Conservation (phyloP, 1,140 invertebrate species). For the Halictus rubicundus region DNA sequence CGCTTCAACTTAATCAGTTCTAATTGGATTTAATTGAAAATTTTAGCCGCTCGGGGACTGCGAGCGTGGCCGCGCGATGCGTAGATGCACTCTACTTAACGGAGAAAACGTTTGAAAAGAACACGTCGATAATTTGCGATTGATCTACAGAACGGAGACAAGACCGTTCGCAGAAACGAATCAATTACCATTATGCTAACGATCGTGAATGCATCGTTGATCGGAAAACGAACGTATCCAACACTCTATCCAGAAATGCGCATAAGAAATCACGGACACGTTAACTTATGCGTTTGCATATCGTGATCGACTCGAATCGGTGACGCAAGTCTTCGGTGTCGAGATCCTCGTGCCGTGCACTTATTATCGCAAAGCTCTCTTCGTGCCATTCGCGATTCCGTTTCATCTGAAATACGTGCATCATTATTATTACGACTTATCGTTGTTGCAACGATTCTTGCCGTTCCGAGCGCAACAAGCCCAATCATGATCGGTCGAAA, state of each 20-base stretch:
- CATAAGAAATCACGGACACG: background rate
- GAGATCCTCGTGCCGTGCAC: background rate
- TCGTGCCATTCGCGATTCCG: no score
- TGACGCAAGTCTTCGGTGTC: background rate
- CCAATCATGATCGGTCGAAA: no score
- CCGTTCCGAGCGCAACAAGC: no score
- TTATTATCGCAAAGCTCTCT: background rate
- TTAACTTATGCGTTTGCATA: background rate
- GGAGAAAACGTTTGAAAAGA: background rate
- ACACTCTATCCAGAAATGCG: background rate
- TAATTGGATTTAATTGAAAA: slow-evolving; percentile 66
- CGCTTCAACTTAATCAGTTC: slow-evolving; percentile 45
- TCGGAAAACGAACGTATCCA: background rate
- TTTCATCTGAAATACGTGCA: no score
- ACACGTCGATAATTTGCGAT: background rate
- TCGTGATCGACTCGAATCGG: background rate
- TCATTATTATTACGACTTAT: no score
- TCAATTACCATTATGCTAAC: background rate
- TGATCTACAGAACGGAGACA: background rate
- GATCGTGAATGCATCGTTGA: background rate
- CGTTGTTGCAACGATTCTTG: no score
- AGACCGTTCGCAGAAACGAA: background rate
- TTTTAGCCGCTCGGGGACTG: slow-evolving; percentile 32
- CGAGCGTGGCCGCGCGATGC: slow-evolving; percentile 1
- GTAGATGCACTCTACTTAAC: background rate